Evolutionary conservation across 2,797 vertebrate species (phyloP), one percentile per base, ranked within the genome.

Genomic region (Chaunax sp.): DNA sequence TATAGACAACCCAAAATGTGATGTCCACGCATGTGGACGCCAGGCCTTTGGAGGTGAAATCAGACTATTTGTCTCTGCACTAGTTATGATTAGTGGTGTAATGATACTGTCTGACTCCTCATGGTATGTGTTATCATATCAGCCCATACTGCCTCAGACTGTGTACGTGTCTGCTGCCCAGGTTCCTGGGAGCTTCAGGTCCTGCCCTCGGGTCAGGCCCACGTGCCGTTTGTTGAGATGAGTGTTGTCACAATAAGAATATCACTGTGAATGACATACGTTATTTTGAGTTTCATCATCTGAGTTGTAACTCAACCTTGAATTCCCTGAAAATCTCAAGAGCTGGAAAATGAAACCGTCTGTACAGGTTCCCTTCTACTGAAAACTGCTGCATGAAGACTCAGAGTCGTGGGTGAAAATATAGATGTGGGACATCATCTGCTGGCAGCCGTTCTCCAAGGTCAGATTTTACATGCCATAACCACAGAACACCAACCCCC

Each of bases 251-350:
- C 44, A 63, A 58, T 23, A 67, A 9, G 1, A 14, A 10, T 53
- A 41, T 71, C 12, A 9, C 4, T 7, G 20, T 50, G 12, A 50
- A 5, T 64, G 58, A 67, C 1, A 54, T 3, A 0, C 16, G 1
- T 9, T 58, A 25, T 65, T 60, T 55, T 1, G 9, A 30, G 2
- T 18, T 45, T 33, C 20, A 45, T 43, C 28, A 35, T 26, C 15
- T 56, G 25, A 45, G 35, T 16, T 9, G 23, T 8, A 49, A 40
- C 50, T 18, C 4, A 2, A 55, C 43, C 25, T 8, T 1, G 38
- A 51, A 54, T 78, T 79, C 50, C 33, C 16, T 22, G 57, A 45
- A 64, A 41, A 15, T n/a, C 18, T 16, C 15, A 2, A 4, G n/a
- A 37, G 6, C 2, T n/a, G 1, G 10, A 50, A 51, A 49, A 8